Evolutionary conservation across 2,113 vertebrate species (phyloP).

Genomic region (Spea multiplicata): DNA sequence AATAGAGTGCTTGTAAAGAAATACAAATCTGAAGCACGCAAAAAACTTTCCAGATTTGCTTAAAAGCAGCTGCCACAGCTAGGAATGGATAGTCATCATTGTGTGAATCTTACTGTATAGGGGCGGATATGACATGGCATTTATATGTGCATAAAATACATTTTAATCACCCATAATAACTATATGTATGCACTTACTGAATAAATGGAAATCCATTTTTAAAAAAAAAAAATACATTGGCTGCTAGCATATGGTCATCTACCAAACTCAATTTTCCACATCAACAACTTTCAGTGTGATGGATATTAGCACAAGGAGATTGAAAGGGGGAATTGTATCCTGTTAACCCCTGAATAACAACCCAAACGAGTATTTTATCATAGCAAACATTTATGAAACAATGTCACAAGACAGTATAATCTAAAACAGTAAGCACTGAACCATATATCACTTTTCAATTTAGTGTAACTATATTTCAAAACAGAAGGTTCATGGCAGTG

Average conservation of each 20-base stretch:
- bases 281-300: not conserved
- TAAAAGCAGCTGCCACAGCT: not conserved
- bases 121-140: not conserved
- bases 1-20: too few species aligned
- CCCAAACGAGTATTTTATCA: not conserved
- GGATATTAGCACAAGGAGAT: not conserved
- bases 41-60: too few species aligned
- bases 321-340: not conserved
- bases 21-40: too few species aligned
- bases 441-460: too few species aligned
- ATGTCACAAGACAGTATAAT: not conserved
- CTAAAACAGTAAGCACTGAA: too few species aligned
- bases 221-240: not conserved
- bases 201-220: not conserved
- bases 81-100: not conserved
- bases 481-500: too few species aligned
- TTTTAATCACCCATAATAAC: not conserved
- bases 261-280: not conserved
- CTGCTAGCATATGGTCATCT: not conserved
- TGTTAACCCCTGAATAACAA: not conserved
- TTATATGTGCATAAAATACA: not conserved
- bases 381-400: not conserved
- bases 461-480: too few species aligned
- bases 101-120: not conserved
- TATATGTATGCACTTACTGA: not conserved